Evolutionary conservation across 2,113 vertebrate species (phyloP).

Genomic region (Glaucomys volans): DNA sequence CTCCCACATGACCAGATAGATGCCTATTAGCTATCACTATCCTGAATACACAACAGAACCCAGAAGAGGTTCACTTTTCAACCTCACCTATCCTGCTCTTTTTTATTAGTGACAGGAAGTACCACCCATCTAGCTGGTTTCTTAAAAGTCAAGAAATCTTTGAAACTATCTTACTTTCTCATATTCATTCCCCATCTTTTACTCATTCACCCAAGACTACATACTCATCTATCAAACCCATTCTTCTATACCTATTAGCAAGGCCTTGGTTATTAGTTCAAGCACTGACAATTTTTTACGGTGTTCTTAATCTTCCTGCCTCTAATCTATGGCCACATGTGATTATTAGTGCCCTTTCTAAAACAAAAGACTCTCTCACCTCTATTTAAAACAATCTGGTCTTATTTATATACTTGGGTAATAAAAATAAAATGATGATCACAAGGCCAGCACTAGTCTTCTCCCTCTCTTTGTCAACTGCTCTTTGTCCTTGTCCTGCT

Average conservation of each 20-base stretch:
- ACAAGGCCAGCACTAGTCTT: neutral
- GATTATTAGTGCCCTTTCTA: neutral
- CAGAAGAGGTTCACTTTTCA: neutral
- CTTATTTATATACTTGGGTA: neutral
- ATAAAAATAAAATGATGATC: conserved; percentile 16
- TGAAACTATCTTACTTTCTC: neutral
- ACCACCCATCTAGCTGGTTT: neutral
- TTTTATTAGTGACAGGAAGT: neutral
- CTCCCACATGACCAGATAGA: neutral
- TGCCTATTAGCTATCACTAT: neutral
- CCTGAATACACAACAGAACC: neutral
- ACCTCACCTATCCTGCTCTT: neutral
- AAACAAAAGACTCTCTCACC: neutral
- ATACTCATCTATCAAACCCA: neutral
- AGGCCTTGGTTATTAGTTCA: conserved; percentile 28
- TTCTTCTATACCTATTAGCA: neutral
- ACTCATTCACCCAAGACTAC: neutral
- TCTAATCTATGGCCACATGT: neutral
- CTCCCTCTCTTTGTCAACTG: neutral
- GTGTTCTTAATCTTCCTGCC: neutral
- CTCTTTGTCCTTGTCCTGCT: neutral
- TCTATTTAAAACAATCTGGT: neutral
- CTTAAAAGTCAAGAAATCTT: conserved; percentile 4
- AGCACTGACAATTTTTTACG: neutral
- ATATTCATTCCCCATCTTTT: conserved; percentile 2